Conservation (phyloP, 2,113 vertebrate genomes). For the Panurus biarmicus region DNA sequence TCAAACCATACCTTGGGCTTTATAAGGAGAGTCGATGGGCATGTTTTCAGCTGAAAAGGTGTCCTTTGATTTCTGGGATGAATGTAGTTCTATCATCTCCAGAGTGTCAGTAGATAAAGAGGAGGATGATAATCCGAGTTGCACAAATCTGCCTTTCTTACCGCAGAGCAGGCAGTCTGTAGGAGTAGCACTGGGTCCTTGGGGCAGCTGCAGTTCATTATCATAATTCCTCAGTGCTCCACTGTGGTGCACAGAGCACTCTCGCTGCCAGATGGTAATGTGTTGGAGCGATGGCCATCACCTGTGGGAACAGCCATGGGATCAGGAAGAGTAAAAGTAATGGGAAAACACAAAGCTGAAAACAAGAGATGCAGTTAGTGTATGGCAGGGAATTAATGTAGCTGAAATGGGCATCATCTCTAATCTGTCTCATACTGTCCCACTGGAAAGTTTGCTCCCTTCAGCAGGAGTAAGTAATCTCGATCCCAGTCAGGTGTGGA, state of each 20-base stretch:
- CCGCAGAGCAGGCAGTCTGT: constrained; percentile 78
- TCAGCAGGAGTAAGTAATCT: background rate
- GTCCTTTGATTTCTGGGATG: constrained; percentile 6
- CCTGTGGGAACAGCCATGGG: constrained; percentile 56
- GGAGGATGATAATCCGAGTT: constrained; percentile 65
- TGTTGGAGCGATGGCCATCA: constrained; percentile 90
- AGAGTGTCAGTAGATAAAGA: constrained; percentile 60
- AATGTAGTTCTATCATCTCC: constrained; percentile 35
- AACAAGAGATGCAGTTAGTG: background rate
- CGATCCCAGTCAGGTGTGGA: background rate
- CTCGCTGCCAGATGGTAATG: constrained; percentile 88
- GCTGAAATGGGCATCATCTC: background rate
- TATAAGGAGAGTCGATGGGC: constrained; percentile 10
- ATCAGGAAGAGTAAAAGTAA: background rate
- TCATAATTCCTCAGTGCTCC: constrained; percentile 81
- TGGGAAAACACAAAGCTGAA: background rate
- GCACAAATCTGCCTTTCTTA: constrained; percentile 68
- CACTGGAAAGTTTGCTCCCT: background rate
- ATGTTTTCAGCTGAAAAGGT: constrained; percentile 14
- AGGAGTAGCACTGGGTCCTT: constrained; percentile 78
- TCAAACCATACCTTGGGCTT: constrained; percentile 60
- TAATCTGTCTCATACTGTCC: background rate
- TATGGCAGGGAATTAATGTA: background rate
- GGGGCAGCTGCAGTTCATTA: constrained; percentile 61
- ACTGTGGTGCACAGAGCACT: constrained; percentile 82